A percentile compares a stretch with the other conserved stretches of the same genome.
Conservation (phyloP, 1,140 invertebrate species). For the Drosophila burlai region DNA sequence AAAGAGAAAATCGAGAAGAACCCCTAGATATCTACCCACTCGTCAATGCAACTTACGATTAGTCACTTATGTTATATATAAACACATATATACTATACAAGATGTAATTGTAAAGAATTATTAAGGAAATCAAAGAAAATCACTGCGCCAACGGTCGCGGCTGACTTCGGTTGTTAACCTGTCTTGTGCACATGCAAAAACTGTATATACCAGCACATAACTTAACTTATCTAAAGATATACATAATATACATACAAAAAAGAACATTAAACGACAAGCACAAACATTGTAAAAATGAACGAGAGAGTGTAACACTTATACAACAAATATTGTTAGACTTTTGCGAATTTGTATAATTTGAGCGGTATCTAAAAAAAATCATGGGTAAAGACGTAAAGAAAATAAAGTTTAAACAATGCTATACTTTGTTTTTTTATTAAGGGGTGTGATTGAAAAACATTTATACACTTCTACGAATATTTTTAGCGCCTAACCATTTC, state of each 20-base stretch:
- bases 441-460: neutral
- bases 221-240: constrained; percentile 39
- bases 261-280: constrained; percentile 25
- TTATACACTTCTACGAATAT: neutral
- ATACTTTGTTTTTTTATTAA: neutral
- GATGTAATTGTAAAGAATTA: constrained; percentile 49
- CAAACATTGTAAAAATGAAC: constrained; percentile 34
- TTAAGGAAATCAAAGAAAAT: constrained; percentile 21
- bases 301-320: constrained; percentile 16
- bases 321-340: constrained; percentile 43
- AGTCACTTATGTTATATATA: constrained; percentile 56
- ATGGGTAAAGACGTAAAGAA: constrained; percentile 13
- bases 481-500: neutral
- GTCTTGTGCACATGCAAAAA: constrained; percentile 61
- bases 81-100: constrained; percentile 32
- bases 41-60: constrained; percentile 66
- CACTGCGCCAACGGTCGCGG: constrained; percentile 46
- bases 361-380: constrained; percentile 18
- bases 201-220: constrained; percentile 60
- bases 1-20: neutral
- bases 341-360: constrained; percentile 48
- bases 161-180: constrained; percentile 67
- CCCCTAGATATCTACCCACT: constrained; percentile 20
- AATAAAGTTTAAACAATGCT: constrained; percentile 47
- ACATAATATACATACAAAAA: constrained; percentile 24